phyloP scores from a whole-genome alignment of 2,113 vertebrate species.

The Seriola rivoliana region DNA sequence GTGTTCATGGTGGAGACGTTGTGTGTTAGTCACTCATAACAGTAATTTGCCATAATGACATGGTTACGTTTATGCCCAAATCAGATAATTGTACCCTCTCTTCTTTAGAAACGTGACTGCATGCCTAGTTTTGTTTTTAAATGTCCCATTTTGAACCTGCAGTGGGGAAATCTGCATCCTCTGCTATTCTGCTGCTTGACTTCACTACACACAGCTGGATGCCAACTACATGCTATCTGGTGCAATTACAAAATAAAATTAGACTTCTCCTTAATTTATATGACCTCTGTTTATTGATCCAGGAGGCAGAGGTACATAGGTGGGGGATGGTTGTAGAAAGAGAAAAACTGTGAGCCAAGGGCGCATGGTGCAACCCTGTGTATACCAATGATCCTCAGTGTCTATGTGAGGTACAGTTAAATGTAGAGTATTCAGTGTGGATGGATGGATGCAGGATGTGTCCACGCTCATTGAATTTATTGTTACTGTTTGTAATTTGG shows the following conservation, averaged over 20 bases:
- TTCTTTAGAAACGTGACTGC: neutral
- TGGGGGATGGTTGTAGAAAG: constrained; percentile 38
- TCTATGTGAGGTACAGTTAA: constrained; percentile 22
- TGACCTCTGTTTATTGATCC: constrained; percentile 75
- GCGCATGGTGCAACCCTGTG: neutral
- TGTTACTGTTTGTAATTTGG: constrained; percentile 22
- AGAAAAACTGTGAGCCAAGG: neutral
- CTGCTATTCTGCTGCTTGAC: neutral
- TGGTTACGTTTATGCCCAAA: neutral
- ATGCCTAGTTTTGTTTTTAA: neutral
- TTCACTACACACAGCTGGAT: constrained; percentile 19
- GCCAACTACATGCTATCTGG: constrained; percentile 39
- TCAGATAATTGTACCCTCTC: neutral
- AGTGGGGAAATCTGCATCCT: constrained; percentile 14
- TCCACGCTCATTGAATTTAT: constrained; percentile 33
- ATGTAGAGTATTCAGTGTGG: neutral
- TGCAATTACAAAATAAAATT: constrained; percentile 71
- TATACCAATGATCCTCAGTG: neutral
- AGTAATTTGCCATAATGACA: constrained; percentile 18
- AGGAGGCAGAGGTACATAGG: constrained; percentile 30
- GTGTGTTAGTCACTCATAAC: constrained; percentile 3
- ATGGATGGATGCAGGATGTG: neutral
- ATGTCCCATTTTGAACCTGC: neutral
- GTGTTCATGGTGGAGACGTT: constrained; percentile 46
- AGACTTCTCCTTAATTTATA: constrained; percentile 64